phyloP scores from a whole-genome alignment of 2,797 vertebrate species.

The Rhodeus uyekii region DNA sequence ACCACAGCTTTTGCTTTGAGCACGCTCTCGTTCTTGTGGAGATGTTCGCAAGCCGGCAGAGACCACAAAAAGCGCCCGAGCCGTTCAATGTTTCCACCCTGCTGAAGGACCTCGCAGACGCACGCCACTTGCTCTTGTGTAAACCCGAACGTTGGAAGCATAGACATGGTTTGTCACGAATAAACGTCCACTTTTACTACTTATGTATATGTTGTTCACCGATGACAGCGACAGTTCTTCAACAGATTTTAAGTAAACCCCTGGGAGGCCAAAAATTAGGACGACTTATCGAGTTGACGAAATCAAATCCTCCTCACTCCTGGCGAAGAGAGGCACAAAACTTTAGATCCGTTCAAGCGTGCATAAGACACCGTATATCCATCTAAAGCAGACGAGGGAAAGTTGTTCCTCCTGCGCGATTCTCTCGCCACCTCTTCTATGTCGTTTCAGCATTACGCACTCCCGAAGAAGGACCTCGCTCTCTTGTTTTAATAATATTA shows the following conservation, averaged over 20 bases:
- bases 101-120: constrained; percentile 94
- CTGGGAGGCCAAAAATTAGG: constrained; percentile 61
- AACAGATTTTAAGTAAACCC: constrained; percentile 70
- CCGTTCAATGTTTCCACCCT: constrained; percentile 95
- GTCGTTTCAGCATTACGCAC: constrained; percentile 80
- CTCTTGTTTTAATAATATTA: constrained; percentile 97
- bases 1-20: constrained; percentile 96
- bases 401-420: constrained; percentile 71
- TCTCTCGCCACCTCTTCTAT: constrained; percentile 76
- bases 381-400: constrained; percentile 66
- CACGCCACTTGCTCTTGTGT: constrained; percentile 98
- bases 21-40: constrained; percentile 96
- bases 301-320: constrained; percentile 65
- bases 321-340: constrained; percentile 54
- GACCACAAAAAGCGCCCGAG: constrained; percentile 97
- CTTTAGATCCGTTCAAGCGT: constrained; percentile 71
- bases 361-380: constrained; percentile 71
- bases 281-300: constrained; percentile 49
- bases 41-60: constrained; percentile 95
- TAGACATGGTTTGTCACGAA: constrained; percentile 87
- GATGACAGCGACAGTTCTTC: constrained; percentile 59
- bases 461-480: constrained; percentile 76
- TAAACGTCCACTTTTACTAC: constrained; percentile 62
- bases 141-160: constrained; percentile 98
- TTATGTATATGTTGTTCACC: constrained; percentile 67